phyloP scores from a whole-genome alignment of 92 coral and sea anemone species.

The Epizoanthus stellaris region DNA sequence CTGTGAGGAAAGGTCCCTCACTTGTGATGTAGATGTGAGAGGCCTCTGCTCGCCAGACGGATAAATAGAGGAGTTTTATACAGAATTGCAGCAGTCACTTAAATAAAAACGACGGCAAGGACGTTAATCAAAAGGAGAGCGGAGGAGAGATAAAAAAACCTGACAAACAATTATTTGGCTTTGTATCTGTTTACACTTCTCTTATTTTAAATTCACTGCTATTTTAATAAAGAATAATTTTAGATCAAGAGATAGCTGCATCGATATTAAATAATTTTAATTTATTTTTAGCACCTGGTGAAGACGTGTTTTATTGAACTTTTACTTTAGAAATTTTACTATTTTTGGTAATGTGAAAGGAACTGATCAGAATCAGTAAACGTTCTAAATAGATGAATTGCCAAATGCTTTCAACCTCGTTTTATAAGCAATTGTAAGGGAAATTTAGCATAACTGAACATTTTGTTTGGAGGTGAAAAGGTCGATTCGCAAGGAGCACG shows the following conservation, averaged over 20 bases:
- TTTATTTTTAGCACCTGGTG: no score
- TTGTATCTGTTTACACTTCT: neutral
- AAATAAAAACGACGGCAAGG: neutral
- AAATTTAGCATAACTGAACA: no score
- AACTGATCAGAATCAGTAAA: no score
- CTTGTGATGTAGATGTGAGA: constrained; percentile 3
- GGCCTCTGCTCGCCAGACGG: neutral
- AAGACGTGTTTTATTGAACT: no score
- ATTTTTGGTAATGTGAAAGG: no score
- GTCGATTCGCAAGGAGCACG: no score
- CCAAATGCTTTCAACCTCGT: no score
- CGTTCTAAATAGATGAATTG: no score
- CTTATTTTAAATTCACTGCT: neutral
- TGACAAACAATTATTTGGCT: neutral
- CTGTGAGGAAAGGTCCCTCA: neutral
- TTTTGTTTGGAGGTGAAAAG: no score
- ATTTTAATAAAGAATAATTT: neutral
- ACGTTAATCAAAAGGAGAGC: neutral
- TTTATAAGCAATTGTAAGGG: no score
- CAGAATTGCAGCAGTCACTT: neutral
- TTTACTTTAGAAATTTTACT: no score
- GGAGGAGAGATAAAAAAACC: neutral
- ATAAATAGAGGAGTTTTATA: neutral
- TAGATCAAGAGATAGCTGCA: neutral
- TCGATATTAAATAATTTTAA: no score